Evolutionary conservation across 2,888 invertebrate genomes (phyloP), one percentile per base, ranked within the genome.

Genomic region (Drosophila conformis): DNA sequence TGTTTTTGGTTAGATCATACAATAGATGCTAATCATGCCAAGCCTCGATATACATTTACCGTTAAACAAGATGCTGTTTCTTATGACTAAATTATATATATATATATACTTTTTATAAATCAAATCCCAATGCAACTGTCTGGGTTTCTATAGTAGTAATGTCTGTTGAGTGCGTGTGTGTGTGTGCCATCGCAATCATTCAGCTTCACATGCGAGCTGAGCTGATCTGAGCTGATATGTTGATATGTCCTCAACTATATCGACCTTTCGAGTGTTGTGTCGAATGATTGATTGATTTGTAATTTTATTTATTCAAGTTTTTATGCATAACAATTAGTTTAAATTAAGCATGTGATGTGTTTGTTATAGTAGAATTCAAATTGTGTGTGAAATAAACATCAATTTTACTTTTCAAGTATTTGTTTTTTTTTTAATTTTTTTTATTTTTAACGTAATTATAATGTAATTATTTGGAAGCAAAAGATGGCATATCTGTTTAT

Each of bases 391-490:
- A 87, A 85, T 65, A 82, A 78, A 83, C 80, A 84, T 81, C 68
- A 70, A 73, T 72, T 84, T 70, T 77, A 84, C 84, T 84, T 87
- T 87, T 75, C 33, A 87, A 80, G 81, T 79, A 82, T 75, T 76
- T 75, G 1, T 68, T 57, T 7, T 62, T 7, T 7, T 62, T 73
- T 70, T 71, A 53, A 11, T 64, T 70, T 69, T 21, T 72, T 72
- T 68, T 58, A 72, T 69, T 65, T 76, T 84, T 38, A 84, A 83
- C 82, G 78, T 85, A 83, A 78, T 72, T 83, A 79, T 78, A 81
- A 74, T 77, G 69, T 84, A 77, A 76, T 89, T 83, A 85, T 83
- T 82, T 89, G 82, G 80, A 84, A 86, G 84, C 87, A 78, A 83
- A 88, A 78, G 81, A 90, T 85, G 82, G 81, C 83, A 87, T 84